Base-by-base conservation (phyloP, 2,113 vertebrate species). In the Cromileptes altivelis region DNA sequence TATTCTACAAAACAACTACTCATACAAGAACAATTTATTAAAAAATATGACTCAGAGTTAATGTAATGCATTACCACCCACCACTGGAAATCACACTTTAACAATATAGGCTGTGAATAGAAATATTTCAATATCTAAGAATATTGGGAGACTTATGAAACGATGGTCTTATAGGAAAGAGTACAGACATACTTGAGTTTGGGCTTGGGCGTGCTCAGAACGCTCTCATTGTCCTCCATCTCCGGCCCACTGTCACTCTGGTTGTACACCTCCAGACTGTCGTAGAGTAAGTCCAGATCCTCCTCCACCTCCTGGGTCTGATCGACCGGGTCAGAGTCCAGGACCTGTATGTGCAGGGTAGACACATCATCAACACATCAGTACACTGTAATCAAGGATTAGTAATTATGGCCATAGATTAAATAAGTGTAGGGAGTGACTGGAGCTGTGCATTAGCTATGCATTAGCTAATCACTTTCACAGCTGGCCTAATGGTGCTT, bases 161-260 rank as follows among this genome's bases (percentile, higher is more conserved):
- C 19, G 55, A 70, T 3, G 45, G 33, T 3, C n/a, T 73, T 23
- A n/a, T 18, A 56, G 10, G n/a, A 25, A 37, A 27, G 14, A 33
- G 57, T 1, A 4, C 3, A 53, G 53, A 80, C 91, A 19, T 93
- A 96, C 95, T 91, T 96, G 63, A 96, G 95, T 88, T 95, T 96
- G 55, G 96, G 96, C 40, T 96, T 96, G 27, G 96, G 96, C 4
- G 96, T 96, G 86, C 95, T 96, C 64, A 95, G 86, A 68, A 96
- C 92, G 3, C 96, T 96, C 82, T 96, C 96, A 15, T 93, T 95
- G 88, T 96, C 95, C 86, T 95, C 96, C 93, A 96, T 91, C 85
- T 96, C 96, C 0, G 95, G 96, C 13, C 95, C 95, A 47, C 96
- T 96, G 92, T 96, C 96, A 33, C 96, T 96, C 91, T 94, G 96